Base-by-base conservation (phyloP, 1,140 invertebrate species). In the Pachyrhynchus sulphureomaculatus region DNA sequence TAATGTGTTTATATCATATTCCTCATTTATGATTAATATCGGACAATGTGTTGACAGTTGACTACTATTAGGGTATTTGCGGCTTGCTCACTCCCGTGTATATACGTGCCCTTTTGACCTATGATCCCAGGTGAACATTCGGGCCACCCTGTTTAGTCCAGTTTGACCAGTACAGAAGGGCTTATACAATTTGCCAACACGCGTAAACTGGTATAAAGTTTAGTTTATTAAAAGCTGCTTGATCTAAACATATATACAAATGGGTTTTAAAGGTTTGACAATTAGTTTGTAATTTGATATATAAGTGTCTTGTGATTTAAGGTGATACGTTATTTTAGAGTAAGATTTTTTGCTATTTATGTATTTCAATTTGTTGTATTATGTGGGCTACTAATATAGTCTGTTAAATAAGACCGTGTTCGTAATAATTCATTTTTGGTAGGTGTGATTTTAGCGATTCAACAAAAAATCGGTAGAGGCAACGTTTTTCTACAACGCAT, bases 21-120 rank as follows among this genome's bases (percentile, higher is more conserved):
- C 26, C 2, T 18, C 60, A 62, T 64, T 75, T 72, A 73, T 75
- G 73, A 75, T 75, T 75, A 72, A 75, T 75, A 75, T 75, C 73
- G 55, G 73, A n/a, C 64, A 69, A 75, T 75, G 73, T 75, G 73
- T 75, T 75, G 73, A 75, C 73, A 75, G 70, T 69, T 72, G 65
- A 73, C 71, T 70, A 72, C 69, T 73, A 75, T 73, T 75, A 75
- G 70, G 71, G 73, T 56, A 72, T 72, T 71, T 75, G 73, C 60
- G 73, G 73, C 73, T 61, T 75, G 73, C 71, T 75, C 73, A 75
- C 73, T 73, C 73, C 73, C 69, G 67, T 73, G 71, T 74, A 71
- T 64, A 45, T 57, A 58, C 49, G 63, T 63, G 62, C 67, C 63
- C 71, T 62, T 45, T 55, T 48, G 66, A 64, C 69, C 70, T 69